Evolutionary conservation across 2,888 invertebrate genomes (phyloP).

Genomic region (Epinotia ramella): DNA sequence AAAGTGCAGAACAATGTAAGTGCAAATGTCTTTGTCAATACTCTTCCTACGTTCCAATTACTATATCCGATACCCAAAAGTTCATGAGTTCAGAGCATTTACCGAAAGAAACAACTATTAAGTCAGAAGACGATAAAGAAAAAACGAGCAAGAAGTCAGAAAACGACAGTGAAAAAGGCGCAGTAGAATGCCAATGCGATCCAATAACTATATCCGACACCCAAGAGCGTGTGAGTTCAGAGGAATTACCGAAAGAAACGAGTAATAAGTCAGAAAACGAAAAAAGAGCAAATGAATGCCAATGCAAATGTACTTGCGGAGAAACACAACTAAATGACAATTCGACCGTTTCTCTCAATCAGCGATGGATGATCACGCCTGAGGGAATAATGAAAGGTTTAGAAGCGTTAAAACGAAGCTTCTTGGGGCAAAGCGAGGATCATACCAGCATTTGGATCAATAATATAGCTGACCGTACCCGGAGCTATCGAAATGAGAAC

Average conservation of each 20-base stretch:
- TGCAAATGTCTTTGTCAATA: neutral
- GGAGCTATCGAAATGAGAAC: neutral
- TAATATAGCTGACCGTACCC: too few relatives aligned
- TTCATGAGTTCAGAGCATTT: too few relatives aligned
- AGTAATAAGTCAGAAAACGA: neutral
- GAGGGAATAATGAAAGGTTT: constrained; percentile 7
- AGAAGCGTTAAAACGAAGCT: constrained; percentile 1
- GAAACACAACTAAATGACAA: neutral
- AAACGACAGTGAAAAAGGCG: too few relatives aligned
- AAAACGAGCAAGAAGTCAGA: neutral
- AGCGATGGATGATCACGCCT: constrained; percentile 1
- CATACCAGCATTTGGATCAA: neutral
- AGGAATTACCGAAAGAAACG: neutral
- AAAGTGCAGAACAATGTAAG: neutral
- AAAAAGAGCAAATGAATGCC: neutral
- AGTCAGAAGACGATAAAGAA: too few relatives aligned
- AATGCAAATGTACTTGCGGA: constrained; percentile 5
- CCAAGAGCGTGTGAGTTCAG: neutral
- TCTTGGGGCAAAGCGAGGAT: constrained; percentile 2
- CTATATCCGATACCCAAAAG: too few relatives aligned
- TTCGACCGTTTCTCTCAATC: neutral
- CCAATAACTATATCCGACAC: neutral
- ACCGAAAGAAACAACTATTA: too few relatives aligned
- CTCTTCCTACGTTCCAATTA: too few relatives aligned
- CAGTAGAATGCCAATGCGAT: neutral